A percentile compares a stretch with the other conserved stretches of the same genome.
Conservation (phyloP, 1,140 invertebrate genomes). For the Bicyclus anynana region DNA sequence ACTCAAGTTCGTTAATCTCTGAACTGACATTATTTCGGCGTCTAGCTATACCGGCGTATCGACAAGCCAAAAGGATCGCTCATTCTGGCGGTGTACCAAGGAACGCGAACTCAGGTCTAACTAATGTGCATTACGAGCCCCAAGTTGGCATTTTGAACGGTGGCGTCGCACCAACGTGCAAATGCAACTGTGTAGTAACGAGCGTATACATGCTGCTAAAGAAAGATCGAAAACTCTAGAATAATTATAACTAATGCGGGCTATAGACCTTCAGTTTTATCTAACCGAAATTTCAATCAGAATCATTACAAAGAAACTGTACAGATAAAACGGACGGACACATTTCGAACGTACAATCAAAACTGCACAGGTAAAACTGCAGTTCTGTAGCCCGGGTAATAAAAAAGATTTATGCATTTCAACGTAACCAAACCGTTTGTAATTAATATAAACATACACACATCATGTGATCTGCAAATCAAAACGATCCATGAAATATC, state of each 20-base stretch:
- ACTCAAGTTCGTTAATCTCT: constrained; percentile 72
- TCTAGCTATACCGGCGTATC: constrained; percentile 49
- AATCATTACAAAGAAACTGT: too few relatives aligned
- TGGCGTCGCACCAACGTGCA: constrained; percentile 28
- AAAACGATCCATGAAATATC: constrained; percentile 31
- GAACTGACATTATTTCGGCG: constrained; percentile 70
- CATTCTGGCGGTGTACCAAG: constrained; percentile 73
- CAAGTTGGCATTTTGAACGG: constrained; percentile 69
- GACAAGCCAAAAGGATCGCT: constrained; percentile 74
- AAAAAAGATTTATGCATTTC: too few relatives aligned
- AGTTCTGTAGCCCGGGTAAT: too few relatives aligned
- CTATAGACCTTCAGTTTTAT: too few relatives aligned
- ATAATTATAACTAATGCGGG: too few relatives aligned
- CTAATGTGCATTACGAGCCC: constrained; percentile 69
- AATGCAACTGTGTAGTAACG: constrained; percentile 19
- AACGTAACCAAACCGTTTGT: too few relatives aligned
- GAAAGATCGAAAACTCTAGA: not conserved
- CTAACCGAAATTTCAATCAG: too few relatives aligned
- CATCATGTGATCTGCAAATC: too few relatives aligned
- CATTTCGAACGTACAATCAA: too few relatives aligned
- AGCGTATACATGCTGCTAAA: not conserved
- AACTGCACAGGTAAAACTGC: too few relatives aligned
- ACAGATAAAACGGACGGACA: too few relatives aligned
- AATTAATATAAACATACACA: not conserved
- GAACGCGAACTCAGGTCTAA: constrained; percentile 69